Evolutionary conservation across 2,888 invertebrate species (phyloP).

Genomic region (Caenorhabditis panamensis): DNA sequence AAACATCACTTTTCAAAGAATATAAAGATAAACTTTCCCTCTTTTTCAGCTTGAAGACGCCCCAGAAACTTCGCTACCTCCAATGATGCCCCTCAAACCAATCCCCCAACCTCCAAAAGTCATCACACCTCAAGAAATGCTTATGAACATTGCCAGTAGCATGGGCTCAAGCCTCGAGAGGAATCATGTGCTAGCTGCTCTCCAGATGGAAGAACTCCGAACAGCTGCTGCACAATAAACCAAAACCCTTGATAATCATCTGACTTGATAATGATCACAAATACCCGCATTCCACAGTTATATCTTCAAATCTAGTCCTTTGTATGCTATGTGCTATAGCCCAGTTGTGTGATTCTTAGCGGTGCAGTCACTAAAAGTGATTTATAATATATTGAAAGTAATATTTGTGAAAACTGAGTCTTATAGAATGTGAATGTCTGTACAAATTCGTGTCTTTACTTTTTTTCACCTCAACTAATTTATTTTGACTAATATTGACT

Average conservation of each 20-base stretch:
- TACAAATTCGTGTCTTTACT: background rate
- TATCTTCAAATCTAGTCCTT: no score
- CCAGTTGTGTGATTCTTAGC: conserved; percentile 9
- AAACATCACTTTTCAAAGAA: no score
- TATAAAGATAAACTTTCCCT: background rate
- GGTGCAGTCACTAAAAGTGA: conserved; percentile 17
- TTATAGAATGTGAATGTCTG: background rate
- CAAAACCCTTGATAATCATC: background rate
- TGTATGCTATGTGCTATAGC: conserved; percentile 3
- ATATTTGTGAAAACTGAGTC: background rate
- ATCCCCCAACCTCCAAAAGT: conserved; percentile 26
- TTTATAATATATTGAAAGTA: background rate
- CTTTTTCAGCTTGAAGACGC: conserved; percentile 36
- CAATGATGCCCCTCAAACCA: conserved; percentile 19
- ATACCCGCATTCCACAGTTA: conserved; percentile 36
- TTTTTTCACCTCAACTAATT: conserved; percentile 8
- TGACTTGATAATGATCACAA: conserved; percentile 27
- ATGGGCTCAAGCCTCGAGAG: conserved; percentile 32
- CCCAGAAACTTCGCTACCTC: conserved; percentile 11
- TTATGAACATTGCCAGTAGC: conserved; percentile 47
- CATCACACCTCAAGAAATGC: conserved; percentile 45
- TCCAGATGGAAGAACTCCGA: conserved; percentile 45
- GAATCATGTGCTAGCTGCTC: conserved; percentile 39
- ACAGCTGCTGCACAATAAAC: conserved; percentile 42
- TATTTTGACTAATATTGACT: conserved; percentile 11